Percentiles rank a stretch among this genome's conserved stretches.
These are phyloP conservation scores for Macaca nemestrina DNA, from an alignment of 2,113 vertebrate species.

Conservation along the genomic window DNA sequence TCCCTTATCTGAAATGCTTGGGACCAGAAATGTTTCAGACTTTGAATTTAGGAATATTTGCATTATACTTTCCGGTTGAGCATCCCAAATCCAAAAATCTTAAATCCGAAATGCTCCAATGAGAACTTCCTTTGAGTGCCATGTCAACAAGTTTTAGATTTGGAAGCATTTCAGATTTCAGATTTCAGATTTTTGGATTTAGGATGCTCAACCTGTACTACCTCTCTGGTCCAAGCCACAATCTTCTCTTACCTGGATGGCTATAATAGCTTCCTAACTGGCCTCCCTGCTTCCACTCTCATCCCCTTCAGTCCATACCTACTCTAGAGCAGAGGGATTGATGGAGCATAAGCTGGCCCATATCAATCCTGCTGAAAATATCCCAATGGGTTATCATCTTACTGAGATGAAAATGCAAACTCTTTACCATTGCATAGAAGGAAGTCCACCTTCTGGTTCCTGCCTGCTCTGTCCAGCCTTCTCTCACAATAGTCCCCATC, in stretches of 20 bases:
- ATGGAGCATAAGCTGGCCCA: background rate
- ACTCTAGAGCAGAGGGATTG: background rate
- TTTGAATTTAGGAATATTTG: background rate
- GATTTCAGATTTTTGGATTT: background rate
- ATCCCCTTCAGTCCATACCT: background rate
- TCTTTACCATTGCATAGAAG: background rate
- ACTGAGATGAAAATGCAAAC: constrained; percentile 1
- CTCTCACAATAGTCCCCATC: background rate
- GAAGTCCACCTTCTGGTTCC: background rate
- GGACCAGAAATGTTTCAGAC: background rate
- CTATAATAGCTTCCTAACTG: background rate
- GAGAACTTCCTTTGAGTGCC: background rate
- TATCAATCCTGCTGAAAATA: background rate
- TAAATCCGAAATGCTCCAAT: background rate
- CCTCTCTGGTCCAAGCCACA: background rate
- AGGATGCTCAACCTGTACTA: background rate
- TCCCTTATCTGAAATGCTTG: background rate
- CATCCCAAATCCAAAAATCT: background rate
- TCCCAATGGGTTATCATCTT: background rate
- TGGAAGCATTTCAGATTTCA: background rate
- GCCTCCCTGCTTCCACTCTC: background rate
- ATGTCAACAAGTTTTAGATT: background rate
- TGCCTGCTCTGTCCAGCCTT: background rate
- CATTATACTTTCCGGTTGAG: background rate
- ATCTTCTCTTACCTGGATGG: background rate